Percentiles rank a stretch among this genome's conserved stretches.
Conservation (phyloP, 2,888 invertebrate genomes). For the Polietes domitor region DNA sequence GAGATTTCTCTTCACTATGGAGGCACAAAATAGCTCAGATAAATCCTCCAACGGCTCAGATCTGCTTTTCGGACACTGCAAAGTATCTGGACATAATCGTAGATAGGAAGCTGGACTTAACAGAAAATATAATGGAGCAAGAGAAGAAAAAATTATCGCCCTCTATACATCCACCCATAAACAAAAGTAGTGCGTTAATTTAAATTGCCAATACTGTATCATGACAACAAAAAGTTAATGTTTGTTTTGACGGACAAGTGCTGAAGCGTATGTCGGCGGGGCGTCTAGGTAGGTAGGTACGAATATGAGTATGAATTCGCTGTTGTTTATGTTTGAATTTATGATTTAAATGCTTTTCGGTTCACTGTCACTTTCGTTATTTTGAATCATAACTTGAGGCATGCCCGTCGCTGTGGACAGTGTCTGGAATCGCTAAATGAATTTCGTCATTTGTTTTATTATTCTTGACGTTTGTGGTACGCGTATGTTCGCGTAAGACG, state of each 20-base stretch:
- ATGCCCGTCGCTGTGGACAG: background rate
- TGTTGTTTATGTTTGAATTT: background rate
- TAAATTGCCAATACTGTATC: conserved; percentile 6
- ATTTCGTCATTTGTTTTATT: conserved; percentile 36
- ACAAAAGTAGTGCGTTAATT: background rate
- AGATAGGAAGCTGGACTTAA: no score
- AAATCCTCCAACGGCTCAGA: no score
- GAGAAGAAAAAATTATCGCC: no score
- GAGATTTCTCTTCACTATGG: no score
- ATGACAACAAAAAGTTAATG: conserved; percentile 15
- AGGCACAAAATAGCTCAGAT: no score
- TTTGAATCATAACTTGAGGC: conserved; percentile 21
- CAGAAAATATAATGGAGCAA: no score
- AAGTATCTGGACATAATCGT: no score
- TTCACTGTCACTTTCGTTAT: conserved; percentile 42
- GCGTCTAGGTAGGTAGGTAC: background rate
- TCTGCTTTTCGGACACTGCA: no score
- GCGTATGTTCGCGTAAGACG: background rate
- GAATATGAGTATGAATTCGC: background rate
- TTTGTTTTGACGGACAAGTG: conserved; percentile 35
- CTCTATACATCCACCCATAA: no score
- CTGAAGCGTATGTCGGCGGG: conserved; percentile 15
- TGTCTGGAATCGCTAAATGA: conserved; percentile 10
- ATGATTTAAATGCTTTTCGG: conserved; percentile 22
- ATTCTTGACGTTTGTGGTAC: conserved; percentile 39